These are phyloP conservation scores for Dicrurus megarhynchus DNA, from an alignment of 2,113 vertebrate genomes.

Conservation along the genomic window DNA sequence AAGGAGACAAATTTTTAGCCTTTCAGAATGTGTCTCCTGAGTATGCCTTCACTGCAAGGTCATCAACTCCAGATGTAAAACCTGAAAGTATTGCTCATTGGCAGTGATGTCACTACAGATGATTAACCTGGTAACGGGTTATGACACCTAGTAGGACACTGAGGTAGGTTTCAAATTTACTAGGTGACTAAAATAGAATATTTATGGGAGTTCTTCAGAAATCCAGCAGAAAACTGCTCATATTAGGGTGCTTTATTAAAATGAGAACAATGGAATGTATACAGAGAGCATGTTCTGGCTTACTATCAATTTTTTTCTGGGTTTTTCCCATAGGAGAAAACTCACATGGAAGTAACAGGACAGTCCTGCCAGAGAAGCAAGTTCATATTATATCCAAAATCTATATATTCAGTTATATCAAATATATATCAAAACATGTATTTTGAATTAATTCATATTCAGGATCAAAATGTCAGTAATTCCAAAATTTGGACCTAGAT, in stretches of 20 bases:
- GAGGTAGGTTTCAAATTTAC: not conserved
- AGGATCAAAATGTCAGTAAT: not conserved
- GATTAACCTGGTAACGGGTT: conserved; percentile 65
- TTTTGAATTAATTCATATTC: not conserved
- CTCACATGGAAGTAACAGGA: not conserved
- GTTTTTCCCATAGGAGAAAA: not conserved
- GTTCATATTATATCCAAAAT: not conserved
- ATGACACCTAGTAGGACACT: conserved; percentile 50
- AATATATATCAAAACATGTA: not conserved
- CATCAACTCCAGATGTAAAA: conserved; percentile 33
- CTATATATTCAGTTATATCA: not conserved
- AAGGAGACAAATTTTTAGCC: not conserved
- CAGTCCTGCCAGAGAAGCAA: not conserved
- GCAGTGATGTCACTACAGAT: conserved; percentile 65
- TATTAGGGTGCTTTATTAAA: not conserved
- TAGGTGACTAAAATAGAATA: not conserved
- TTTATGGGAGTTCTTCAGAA: not conserved
- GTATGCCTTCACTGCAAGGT: not conserved
- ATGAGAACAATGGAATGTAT: not conserved
- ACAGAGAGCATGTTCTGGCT: not conserved
- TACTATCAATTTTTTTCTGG: not conserved
- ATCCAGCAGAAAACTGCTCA: not conserved
- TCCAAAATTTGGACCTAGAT: not conserved
- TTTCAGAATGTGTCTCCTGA: not conserved
- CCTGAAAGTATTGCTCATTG: conserved; percentile 64